A percentile compares a stretch with the other conserved stretches of the same genome.
These are phyloP conservation scores for Synanthedon formicaeformis DNA, from an alignment of 2,888 invertebrate species.

Conservation along the genomic window DNA sequence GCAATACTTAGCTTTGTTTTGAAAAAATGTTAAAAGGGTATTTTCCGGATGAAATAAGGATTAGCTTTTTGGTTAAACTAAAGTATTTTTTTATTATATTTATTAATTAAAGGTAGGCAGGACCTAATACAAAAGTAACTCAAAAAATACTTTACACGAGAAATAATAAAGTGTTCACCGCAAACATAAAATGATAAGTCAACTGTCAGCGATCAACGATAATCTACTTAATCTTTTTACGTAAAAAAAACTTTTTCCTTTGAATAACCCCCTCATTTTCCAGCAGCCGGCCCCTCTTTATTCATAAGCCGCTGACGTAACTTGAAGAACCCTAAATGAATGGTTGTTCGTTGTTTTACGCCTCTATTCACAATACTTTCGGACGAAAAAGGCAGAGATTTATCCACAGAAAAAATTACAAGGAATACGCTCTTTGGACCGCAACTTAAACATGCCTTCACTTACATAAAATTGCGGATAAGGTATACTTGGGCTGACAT, in stretches of 20 bases:
- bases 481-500: no score
- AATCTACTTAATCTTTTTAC: slow-evolving; percentile 56
- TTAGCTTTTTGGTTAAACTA: no score
- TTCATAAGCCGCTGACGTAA: slow-evolving; percentile 66
- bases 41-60: no score
- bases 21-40: no score
- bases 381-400: slow-evolving; percentile 60
- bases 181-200: slow-evolving; percentile 34
- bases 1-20: no score
- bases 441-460: not conserved
- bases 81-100: no score
- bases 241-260: slow-evolving; percentile 58
- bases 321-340: slow-evolving; percentile 65
- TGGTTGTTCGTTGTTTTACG: slow-evolving; percentile 70
- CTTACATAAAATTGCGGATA: not conserved
- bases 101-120: no score
- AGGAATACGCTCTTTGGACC: not conserved
- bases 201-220: slow-evolving; percentile 51
- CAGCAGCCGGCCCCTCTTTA: slow-evolving; percentile 54
- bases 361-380: slow-evolving; percentile 64
- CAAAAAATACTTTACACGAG: no score
- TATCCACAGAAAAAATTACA: slow-evolving; percentile 3
- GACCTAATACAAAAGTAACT: no score
- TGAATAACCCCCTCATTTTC: slow-evolving; percentile 58
- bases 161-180: not conserved